Evolutionary conservation across 2,113 vertebrate genomes (phyloP).

Genomic region (Dipodomys ordii): DNA sequence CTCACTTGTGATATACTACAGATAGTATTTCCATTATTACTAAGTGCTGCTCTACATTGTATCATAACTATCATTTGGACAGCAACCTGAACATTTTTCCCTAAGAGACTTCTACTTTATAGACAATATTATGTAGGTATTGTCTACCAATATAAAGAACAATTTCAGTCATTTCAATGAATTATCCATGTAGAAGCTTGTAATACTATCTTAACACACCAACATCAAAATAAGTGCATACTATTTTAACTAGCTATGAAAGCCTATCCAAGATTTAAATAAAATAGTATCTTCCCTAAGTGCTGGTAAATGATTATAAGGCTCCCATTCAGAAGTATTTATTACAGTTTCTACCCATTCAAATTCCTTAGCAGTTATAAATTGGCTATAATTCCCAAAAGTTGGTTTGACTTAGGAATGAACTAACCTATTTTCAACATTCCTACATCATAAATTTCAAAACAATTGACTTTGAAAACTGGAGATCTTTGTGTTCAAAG

Average conservation of each 20-base stretch:
- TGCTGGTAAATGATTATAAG: neutral
- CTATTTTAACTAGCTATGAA: constrained; percentile 55
- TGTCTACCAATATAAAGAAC: constrained; percentile 56
- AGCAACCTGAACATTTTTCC: constrained; percentile 71
- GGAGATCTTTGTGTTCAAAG: neutral
- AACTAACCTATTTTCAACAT: constrained; percentile 14
- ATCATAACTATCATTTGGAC: constrained; percentile 71
- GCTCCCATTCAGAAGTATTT: constrained; percentile 23
- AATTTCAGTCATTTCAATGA: constrained; percentile 68
- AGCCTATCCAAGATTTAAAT: constrained; percentile 52
- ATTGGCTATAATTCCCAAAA: constrained; percentile 31
- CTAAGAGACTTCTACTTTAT: constrained; percentile 6
- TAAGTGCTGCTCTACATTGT: constrained; percentile 23
- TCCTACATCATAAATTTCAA: constrained; percentile 23
- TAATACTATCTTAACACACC: constrained; percentile 58
- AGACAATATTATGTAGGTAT: constrained; percentile 59
- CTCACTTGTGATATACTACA: constrained; percentile 66
- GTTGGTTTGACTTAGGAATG: constrained; percentile 18
- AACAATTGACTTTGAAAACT: neutral
- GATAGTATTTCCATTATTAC: constrained; percentile 60
- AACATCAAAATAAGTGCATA: constrained; percentile 54
- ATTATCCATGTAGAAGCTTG: constrained; percentile 45
- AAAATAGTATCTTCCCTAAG: constrained; percentile 15
- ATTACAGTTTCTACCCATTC: constrained; percentile 28
- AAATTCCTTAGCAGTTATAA: constrained; percentile 22